These are phyloP conservation scores for Schizopygopsis malacanthus DNA, from an alignment of 2,797 vertebrate species.

Conservation along the genomic window DNA sequence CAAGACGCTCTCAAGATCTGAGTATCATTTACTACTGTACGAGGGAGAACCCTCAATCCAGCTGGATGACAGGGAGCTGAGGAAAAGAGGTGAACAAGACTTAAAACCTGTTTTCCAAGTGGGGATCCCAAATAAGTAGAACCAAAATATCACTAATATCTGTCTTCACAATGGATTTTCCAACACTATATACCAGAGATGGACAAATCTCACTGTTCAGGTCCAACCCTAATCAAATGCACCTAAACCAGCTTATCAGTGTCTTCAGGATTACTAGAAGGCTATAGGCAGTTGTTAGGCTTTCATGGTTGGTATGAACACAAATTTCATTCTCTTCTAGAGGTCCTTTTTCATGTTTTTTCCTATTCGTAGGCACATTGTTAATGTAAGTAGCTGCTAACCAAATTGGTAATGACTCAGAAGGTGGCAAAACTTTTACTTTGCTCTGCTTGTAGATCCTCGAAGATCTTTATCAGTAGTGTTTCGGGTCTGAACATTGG, in stretches of 20 bases:
- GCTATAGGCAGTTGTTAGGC: neutral
- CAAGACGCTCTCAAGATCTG: slow-evolving; percentile 74
- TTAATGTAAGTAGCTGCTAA: neutral
- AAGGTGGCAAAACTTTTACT: neutral
- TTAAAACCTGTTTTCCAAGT: neutral
- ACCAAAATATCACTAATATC: neutral
- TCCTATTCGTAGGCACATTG: neutral
- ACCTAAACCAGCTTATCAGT: neutral
- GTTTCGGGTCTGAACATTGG: neutral
- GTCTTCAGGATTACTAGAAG: neutral
- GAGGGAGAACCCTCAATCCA: slow-evolving; percentile 60
- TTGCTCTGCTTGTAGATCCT: neutral
- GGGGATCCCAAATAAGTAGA: neutral
- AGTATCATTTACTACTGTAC: slow-evolving; percentile 60
- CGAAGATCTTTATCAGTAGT: neutral
- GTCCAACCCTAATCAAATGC: neutral
- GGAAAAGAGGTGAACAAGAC: neutral
- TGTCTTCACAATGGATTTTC: neutral
- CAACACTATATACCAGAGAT: neutral
- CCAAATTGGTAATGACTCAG: neutral
- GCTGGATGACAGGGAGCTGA: slow-evolving; percentile 79
- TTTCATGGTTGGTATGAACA: neutral
- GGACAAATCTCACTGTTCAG: neutral
- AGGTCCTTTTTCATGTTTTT: neutral
- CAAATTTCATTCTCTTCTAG: neutral